Percentiles rank a stretch among this genome's conserved stretches.
These are phyloP conservation scores for Oreochromis niloticus DNA, from an alignment of 2,113 vertebrate genomes.

Conservation along the genomic window DNA sequence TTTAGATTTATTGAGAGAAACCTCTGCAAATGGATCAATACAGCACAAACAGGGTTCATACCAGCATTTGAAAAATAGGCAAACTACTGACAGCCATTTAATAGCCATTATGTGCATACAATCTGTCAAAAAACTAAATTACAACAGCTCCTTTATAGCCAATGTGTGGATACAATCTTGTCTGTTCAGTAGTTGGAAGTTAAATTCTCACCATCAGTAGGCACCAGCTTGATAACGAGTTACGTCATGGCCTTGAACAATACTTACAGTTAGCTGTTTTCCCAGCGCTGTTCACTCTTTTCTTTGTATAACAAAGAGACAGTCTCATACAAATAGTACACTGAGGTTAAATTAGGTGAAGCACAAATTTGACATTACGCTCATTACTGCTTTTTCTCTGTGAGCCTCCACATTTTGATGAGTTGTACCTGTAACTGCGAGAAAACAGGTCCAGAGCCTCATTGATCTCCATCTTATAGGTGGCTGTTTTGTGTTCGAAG, in stretches of 20 bases:
- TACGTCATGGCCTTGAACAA: background rate
- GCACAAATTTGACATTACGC: background rate
- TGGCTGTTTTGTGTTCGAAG: conserved; percentile 78
- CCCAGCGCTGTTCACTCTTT: background rate
- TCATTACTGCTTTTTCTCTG: conserved; percentile 16
- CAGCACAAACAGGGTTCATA: background rate
- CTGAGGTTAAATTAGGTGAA: background rate
- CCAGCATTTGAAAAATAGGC: background rate
- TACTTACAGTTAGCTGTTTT: background rate
- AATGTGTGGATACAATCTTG: background rate
- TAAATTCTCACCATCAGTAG: background rate
- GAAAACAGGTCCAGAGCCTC: conserved; percentile 76
- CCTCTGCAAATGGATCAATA: background rate
- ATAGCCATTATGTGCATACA: background rate
- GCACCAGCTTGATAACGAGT: background rate
- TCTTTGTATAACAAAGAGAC: background rate
- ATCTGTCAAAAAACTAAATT: background rate
- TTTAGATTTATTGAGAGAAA: background rate
- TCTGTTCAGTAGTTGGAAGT: background rate
- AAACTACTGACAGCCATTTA: background rate
- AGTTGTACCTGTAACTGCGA: background rate
- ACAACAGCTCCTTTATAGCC: background rate
- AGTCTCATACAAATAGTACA: background rate
- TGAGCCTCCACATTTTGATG: conserved; percentile 1
- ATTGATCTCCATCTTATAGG: conserved; percentile 77